Conservation (phyloP, 30 jellyfish, hydroid and myxozoan genomes). For the Sanderia malayensis region DNA sequence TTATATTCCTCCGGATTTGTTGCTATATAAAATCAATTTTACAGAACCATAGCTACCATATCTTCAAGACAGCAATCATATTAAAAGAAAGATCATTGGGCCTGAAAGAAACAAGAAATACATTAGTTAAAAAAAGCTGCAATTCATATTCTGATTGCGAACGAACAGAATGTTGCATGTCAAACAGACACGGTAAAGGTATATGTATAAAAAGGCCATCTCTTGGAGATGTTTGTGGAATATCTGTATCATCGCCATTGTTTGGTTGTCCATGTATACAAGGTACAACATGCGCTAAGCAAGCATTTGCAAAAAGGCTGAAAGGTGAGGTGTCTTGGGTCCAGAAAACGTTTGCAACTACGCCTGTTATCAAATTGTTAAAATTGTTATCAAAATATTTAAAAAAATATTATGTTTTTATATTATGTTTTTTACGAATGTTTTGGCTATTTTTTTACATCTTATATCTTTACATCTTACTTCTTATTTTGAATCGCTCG, state of each 20-base stretch:
- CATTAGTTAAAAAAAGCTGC: background rate
- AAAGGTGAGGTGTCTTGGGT: too few species aligned
- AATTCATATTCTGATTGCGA: background rate
- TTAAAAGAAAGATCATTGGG: background rate
- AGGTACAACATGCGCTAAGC: background rate
- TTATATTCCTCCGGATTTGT: background rate
- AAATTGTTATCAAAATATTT: too few species aligned
- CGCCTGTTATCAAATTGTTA: too few species aligned
- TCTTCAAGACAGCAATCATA: background rate
- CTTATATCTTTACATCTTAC: too few species aligned
- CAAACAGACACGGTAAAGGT: background rate
- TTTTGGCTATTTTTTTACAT: too few species aligned
- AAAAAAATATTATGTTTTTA: too few species aligned
- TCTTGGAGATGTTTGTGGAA: background rate
- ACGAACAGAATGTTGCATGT: background rate
- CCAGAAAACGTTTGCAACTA: too few species aligned
- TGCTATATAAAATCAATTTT: background rate
- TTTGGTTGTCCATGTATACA: background rate
- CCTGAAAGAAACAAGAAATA: background rate
- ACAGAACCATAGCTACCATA: background rate
- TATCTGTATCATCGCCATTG: background rate
- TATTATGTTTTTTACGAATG: too few species aligned
- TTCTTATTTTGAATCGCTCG: too few species aligned
- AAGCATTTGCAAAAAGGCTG: too few species aligned
- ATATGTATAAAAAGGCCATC: background rate